These are phyloP conservation scores for Mamestra brassicae DNA, from an alignment of 2,888 invertebrate genomes.

Conservation along the genomic window DNA sequence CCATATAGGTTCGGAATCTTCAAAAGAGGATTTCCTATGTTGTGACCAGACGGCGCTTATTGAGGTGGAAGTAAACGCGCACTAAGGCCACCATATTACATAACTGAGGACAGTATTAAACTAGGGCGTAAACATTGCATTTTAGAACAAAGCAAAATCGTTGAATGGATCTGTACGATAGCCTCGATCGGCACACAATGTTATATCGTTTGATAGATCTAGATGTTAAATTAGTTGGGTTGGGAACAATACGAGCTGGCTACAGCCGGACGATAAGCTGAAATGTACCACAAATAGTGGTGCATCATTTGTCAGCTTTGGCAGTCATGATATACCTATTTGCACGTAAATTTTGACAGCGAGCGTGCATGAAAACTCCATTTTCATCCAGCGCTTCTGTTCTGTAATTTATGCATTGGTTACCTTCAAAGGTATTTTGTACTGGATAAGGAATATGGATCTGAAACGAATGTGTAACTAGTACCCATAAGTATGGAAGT, in stretches of 20 bases:
- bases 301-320: constrained; percentile 67
- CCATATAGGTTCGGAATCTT: too few species aligned
- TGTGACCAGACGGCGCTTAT: too few species aligned
- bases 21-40: too few species aligned
- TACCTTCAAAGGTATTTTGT: constrained; percentile 61
- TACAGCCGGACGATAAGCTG: constrained; percentile 63
- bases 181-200: constrained; percentile 9
- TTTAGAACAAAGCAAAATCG: constrained; percentile 38
- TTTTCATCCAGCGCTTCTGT: constrained; percentile 59
- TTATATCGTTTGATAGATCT: constrained; percentile 43
- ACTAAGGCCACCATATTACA: background rate
- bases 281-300: constrained; percentile 64
- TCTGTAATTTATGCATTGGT: constrained; percentile 68
- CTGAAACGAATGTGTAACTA: constrained; percentile 19
- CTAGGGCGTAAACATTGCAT: constrained; percentile 20
- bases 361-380: constrained; percentile 65
- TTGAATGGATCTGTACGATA: constrained; percentile 4
- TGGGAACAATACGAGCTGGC: constrained; percentile 51
- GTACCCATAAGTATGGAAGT: background rate
- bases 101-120: constrained; percentile 15
- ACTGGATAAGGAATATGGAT: constrained; percentile 30
- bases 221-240: constrained; percentile 60
- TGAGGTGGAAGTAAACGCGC: too few species aligned
- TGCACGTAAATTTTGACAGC: constrained; percentile 67
- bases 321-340: constrained; percentile 48